Base-by-base conservation (phyloP, 2,888 invertebrate species). In the Drosophila picticornis region DNA sequence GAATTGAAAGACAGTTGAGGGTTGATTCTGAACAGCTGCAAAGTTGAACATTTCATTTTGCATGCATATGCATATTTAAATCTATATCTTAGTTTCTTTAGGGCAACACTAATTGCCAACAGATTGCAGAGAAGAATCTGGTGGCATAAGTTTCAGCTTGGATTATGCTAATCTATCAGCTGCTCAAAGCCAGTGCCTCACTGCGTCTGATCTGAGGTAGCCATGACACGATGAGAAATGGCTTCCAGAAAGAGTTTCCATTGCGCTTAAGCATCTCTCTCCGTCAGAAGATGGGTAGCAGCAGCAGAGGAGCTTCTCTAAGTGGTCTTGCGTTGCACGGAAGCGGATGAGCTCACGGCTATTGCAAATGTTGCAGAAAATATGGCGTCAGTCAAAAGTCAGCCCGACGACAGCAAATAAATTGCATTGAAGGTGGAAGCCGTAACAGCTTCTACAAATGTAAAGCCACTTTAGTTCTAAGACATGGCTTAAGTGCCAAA, bases 371-470 rank as follows among this genome's bases (percentile, higher is more conserved):
- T 90, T 77, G 90, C 91, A 84, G 85, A 88, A 91, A 90, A 90
- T 91, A 91, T 91, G 91, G 91, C 88, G 90, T 91, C 91, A 91
- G 91, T 91, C 91, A 91, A 89, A 91, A 91, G 91, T 89, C 91
- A 91, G 83, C 77, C 81, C 77, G 75, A 75, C 83, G 91, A 91
- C 91, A 91, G 91, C 87, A 91, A 91, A 91, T 91, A 91, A 90
- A 91, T 91, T 91, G 91, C 91, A 87, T 91, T 91, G 82, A 65
- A 58, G 62, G 80, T 81, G 77, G 63, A 63, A 65, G 58, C 31
- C 51, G 22, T 51, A 32, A 16, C 46, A 70, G 55, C 56, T 62
- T 56, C 51, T 22, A 25, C 61, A 43, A 46, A 36, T 40, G 32
- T 13, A 61, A 55, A 32, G 32, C 56, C 56, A 46, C 46, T 63